Base-by-base conservation (phyloP, 2,888 invertebrate species). In the Liposcelis brunnea region DNA sequence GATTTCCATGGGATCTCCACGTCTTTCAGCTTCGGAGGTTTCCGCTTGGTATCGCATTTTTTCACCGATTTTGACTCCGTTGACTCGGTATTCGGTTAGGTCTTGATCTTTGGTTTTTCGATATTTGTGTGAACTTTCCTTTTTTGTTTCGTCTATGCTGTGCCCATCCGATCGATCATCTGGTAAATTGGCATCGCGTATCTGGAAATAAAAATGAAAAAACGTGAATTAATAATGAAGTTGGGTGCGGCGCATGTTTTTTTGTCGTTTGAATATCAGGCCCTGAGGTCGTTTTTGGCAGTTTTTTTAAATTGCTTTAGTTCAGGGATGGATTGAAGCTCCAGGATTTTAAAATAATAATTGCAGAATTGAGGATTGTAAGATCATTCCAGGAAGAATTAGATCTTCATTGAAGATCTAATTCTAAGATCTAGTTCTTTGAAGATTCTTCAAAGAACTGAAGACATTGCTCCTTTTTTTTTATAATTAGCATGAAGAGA, bases 81-180 rank as follows among this genome's bases (percentile, higher is more conserved):
- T 78, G 56, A 80, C 80, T 61, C 84, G 68, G 61, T 84, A 80
- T 62, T 87, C 86, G 43, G 86, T 83, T 59, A 80, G 75, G 56
- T 80, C 80, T 62, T 87, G 84, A 59, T 84, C 79, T 47, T 83
- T 72, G 56, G 75, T 78, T 59, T 85, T 79, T 45, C 75, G 69
- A 61, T 71, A 77, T 49, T 68, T 68, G 60, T 77, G 80, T 49
- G 66, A 72, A 43, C 72, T 74, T 50, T 70, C 71, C 55, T 66
- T 65, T 57, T 64, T 65, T 53, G 65, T 62, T 35, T 59, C 65
- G 34, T 65, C 64, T 44, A 63, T 64, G 54, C 70, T 64, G 46
- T 62, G 59, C 45, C 66, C 58, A 40, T 54, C 52, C 4, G 40
- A 40, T 18, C 19, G 15, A 10, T 75, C 72, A 52, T 77, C 75